Percentiles rank a stretch among this genome's conserved stretches.
These are phyloP conservation scores for Bufo bufo DNA, from an alignment of 2,113 vertebrate species.

Conservation along the genomic window DNA sequence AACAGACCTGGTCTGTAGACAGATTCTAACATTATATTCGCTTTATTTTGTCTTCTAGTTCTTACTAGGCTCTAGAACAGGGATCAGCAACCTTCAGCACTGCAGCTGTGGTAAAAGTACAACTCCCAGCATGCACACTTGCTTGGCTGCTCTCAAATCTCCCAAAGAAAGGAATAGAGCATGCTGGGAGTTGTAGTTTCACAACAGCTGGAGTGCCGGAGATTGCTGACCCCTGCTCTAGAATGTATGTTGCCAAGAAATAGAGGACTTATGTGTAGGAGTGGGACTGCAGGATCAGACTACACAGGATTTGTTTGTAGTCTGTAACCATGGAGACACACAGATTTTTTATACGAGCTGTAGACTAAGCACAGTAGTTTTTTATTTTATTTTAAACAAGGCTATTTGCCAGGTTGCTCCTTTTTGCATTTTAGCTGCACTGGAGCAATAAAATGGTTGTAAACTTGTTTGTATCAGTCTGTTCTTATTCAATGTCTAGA, in stretches of 20 bases:
- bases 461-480: too few relatives aligned
- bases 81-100: too few relatives aligned
- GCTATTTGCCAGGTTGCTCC: too few relatives aligned
- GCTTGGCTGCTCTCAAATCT: too few relatives aligned
- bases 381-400: background rate
- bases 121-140: too few relatives aligned
- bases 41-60: background rate
- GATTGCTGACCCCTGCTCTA: background rate
- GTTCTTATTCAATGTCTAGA: background rate
- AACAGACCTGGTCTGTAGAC: background rate
- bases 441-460: too few relatives aligned
- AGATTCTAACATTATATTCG: background rate
- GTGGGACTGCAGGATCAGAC: background rate
- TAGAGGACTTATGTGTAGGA: background rate
- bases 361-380: background rate
- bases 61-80: too few relatives aligned
- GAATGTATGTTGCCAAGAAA: background rate
- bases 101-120: too few relatives aligned
- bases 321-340: background rate
- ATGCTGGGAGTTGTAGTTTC: too few relatives aligned
- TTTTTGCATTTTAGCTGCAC: too few relatives aligned
- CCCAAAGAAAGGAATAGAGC: too few relatives aligned
- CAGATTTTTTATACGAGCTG: background rate
- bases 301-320: background rate
- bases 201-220: too few relatives aligned